Evolutionary conservation across 1,140 invertebrate genomes (phyloP).

Genomic region (Diuraphis noxia): DNA sequence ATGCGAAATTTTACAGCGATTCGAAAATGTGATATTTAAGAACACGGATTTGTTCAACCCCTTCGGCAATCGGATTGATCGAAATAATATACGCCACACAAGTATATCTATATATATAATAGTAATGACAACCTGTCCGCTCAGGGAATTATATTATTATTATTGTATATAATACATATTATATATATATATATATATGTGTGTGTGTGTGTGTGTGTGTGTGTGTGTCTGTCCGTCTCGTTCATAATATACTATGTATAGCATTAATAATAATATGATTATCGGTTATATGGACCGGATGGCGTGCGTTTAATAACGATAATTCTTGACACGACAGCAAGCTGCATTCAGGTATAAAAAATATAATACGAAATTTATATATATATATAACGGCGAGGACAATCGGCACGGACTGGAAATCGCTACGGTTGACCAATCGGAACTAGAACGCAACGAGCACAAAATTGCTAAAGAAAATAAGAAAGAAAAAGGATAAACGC

Average conservation of each 20-base stretch:
- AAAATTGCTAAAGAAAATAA: constrained; percentile 21
- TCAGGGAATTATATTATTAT: background rate
- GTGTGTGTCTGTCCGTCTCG: background rate
- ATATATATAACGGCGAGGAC: background rate
- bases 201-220: background rate
- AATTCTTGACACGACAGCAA: constrained; percentile 34
- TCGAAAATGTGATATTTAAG: background rate
- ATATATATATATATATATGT: background rate
- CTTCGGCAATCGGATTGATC: background rate
- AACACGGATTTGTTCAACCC: background rate
- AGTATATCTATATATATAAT: background rate
- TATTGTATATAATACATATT: background rate
- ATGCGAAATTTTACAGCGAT: background rate
- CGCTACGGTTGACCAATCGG: constrained; percentile 41
- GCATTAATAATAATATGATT: constrained; percentile 7
- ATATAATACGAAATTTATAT: background rate
- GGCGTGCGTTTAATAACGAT: constrained; percentile 41
- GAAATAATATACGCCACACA: background rate
- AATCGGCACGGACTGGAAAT: constrained; percentile 45
- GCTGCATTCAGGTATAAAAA: background rate
- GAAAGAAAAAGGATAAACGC: constrained; percentile 31
- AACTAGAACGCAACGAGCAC: constrained; percentile 13
- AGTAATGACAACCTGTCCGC: background rate
- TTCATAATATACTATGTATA: too few relatives aligned
- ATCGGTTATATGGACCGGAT: background rate